Base-by-base conservation (phyloP, 2,113 vertebrate species). In the Trichechus manatus region DNA sequence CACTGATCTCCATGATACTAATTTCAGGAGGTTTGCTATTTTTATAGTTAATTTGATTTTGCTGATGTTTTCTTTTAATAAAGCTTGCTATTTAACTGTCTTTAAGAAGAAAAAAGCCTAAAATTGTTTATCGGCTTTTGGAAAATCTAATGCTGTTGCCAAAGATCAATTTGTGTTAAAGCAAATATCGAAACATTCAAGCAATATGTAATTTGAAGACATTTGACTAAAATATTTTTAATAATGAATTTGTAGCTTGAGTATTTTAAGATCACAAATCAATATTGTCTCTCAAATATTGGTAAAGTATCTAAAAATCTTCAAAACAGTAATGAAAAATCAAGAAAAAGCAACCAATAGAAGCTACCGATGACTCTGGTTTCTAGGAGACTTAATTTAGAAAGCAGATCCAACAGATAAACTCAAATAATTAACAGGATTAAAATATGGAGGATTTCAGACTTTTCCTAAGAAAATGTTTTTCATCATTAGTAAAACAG, bases 1-100 rank as follows among this genome's bases (percentile, higher is more conserved):
- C 92, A 29, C 91, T 92, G 42, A 42, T 44, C 33, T 70, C 39
- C 39, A 81, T 74, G 84, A 88, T 79, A 93, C 70, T 86, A 64
- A 78, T 64, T 95, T 97, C 33, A 94, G 63, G n/a, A 63, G 22
- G 42, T 56, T 89, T 94, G 14, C 0, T 0, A 79, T 96, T 95
- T 94, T 89, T 92, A 91, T 63, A 64, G 4, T 56, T 95, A 23
- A 77, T 84, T 88, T 6, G 61, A 78, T 96, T 94, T 89, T 86
- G 19, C 33, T 9, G 83, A 29, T 75, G 36, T 80, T 83, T 92
- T 96, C 61, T 92, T 64, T 88, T 66, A 85, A 92, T 1, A 33
- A 63, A 78, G 14, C 0, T 27, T 78, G 44, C 47, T 42, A 61
- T 90, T 9, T 95, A 74, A 82, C 91, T 25, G 36, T 78, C 36